A percentile compares a stretch with the other conserved stretches of the same genome.
phyloP scores from a whole-genome alignment of 1,140 invertebrate genomes.

The Akabosia matsudoensis region DNA sequence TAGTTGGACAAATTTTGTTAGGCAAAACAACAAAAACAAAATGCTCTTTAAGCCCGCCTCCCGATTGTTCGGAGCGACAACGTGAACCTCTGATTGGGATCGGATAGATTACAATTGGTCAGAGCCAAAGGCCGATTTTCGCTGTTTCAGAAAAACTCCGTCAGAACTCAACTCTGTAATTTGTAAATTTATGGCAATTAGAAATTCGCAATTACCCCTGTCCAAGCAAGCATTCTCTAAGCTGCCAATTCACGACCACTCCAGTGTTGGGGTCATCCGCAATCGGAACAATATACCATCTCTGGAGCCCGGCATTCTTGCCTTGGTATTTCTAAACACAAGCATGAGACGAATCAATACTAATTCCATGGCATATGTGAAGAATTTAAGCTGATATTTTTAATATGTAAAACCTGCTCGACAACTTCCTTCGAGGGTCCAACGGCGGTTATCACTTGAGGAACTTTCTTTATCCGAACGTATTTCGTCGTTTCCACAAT shows the following conservation, averaged over 20 bases:
- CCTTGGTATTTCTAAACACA: slow-evolving; percentile 21
- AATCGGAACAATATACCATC: slow-evolving; percentile 27
- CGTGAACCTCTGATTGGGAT: slow-evolving; percentile 1
- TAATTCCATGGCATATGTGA: background rate
- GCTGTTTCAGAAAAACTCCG: background rate
- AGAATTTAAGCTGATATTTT: background rate
- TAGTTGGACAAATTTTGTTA: no score
- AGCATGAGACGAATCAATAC: background rate
- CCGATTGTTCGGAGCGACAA: background rate
- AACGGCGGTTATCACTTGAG: slow-evolving; percentile 11
- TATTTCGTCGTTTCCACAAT: slow-evolving; percentile 22
- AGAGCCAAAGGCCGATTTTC: background rate
- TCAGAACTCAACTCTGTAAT: background rate
- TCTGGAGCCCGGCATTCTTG: background rate
- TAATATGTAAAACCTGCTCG: background rate
- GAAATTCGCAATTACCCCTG: slow-evolving; percentile 11
- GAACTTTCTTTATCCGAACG: slow-evolving; percentile 27
- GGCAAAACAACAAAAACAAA: no score
- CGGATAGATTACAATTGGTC: background rate
- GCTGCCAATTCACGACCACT: background rate
- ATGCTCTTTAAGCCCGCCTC: background rate
- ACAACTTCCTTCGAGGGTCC: background rate
- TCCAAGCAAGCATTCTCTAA: background rate
- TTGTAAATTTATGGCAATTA: background rate
- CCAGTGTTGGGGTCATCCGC: background rate